Conservation (phyloP, 2,113 vertebrate species). For the Cyanoderma ruficeps region DNA sequence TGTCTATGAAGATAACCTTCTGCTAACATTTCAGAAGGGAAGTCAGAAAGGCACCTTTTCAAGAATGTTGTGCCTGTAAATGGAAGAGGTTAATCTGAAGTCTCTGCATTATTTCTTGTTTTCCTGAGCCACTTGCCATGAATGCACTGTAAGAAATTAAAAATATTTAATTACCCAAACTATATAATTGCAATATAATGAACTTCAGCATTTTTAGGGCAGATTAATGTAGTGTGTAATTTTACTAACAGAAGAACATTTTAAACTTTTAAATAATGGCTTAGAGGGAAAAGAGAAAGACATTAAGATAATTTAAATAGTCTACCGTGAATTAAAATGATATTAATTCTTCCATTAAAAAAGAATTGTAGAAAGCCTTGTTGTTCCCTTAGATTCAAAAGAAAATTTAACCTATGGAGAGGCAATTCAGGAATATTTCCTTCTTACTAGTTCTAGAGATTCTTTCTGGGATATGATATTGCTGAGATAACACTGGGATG, state of each 20-base stretch:
- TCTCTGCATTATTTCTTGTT: neutral
- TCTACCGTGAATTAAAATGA: neutral
- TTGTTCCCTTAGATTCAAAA: neutral
- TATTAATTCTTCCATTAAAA: neutral
- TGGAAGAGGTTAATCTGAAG: neutral
- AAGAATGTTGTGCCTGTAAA: neutral
- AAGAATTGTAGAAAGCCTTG: neutral
- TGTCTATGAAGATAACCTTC: neutral
- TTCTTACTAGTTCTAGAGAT: neutral
- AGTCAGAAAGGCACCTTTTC: neutral
- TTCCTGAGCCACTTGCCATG: neutral
- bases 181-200: neutral
- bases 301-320: neutral
- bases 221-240: constrained; percentile 25
- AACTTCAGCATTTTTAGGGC: neutral
- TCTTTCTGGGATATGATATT: neutral
- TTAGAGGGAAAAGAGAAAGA: neutral
- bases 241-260: neutral
- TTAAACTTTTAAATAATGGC: neutral
- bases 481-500: neutral
- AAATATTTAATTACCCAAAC: constrained; percentile 32
- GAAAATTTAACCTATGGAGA: neutral
- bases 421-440: neutral
- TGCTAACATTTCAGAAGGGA: accelerated
- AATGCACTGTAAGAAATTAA: neutral